Percentiles rank a stretch among this genome's conserved stretches.
These are phyloP conservation scores for Drosophila ambigua DNA, from an alignment of 1,140 invertebrate species.

Conservation along the genomic window DNA sequence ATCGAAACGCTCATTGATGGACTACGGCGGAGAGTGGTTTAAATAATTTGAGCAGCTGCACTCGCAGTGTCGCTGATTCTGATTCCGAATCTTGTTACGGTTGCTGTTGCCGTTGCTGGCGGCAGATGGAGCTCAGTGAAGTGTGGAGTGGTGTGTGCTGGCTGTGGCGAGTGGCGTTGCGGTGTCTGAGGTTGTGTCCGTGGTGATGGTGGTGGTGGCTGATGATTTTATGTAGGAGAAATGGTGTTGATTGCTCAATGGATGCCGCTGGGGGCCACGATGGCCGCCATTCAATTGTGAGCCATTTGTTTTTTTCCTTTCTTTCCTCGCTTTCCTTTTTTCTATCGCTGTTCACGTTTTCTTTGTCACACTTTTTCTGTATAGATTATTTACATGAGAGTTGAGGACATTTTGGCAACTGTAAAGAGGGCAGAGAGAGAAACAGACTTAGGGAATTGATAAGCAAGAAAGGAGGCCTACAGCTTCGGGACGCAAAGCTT, in stretches of 20 bases:
- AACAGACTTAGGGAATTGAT: background rate
- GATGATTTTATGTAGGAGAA: slow-evolving; percentile 67
- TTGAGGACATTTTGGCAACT: slow-evolving; percentile 49
- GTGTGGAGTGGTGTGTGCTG: background rate
- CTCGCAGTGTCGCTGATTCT: slow-evolving; percentile 19
- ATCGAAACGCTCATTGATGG: slow-evolving; percentile 92
- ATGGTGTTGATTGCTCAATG: slow-evolving; percentile 80
- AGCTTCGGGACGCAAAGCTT: background rate
- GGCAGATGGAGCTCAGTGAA: too few species aligned
- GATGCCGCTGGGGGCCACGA: slow-evolving; percentile 92
- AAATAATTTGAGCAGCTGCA: slow-evolving; percentile 69
- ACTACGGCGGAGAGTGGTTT: slow-evolving; percentile 84
- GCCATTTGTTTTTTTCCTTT: slow-evolving; percentile 67
- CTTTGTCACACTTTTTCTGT: slow-evolving; percentile 38
- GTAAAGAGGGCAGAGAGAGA: slow-evolving; percentile 7
- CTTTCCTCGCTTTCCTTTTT: slow-evolving; percentile 32
- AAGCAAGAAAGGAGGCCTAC: background rate
- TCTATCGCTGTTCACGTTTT: slow-evolving; percentile 24
- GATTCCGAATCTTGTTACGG: slow-evolving; percentile 28
- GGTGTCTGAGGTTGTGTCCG: slow-evolving; percentile 5
- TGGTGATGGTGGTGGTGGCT: slow-evolving; percentile 11
- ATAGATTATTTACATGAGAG: slow-evolving; percentile 43
- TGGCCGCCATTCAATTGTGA: slow-evolving; percentile 89
- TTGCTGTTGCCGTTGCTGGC: slow-evolving; percentile 5
- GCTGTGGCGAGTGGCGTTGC: slow-evolving; percentile 16